Conservation (phyloP, 2,888 invertebrate species). For the Nymphalis c-album region DNA sequence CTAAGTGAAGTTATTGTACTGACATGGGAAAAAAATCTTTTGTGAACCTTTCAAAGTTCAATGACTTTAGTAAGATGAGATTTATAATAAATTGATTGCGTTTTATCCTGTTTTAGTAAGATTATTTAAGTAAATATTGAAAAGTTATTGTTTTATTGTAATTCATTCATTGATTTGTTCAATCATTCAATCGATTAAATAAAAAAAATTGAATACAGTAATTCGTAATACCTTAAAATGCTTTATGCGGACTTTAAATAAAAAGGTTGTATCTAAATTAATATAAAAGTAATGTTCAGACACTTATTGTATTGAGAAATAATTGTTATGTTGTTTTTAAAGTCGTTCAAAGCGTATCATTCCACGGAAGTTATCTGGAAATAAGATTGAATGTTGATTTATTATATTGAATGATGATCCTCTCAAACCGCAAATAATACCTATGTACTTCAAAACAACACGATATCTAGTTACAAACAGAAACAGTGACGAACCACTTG, state of each 20-base stretch:
- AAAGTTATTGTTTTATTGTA: not conserved
- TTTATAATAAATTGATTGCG: not conserved
- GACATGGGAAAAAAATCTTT: constrained; percentile 13
- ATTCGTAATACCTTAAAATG: no score
- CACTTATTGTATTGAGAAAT: no score
- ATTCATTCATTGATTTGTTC: no score
- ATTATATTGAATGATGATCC: not conserved
- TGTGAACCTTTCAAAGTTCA: constrained; percentile 15
- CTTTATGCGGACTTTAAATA: no score
- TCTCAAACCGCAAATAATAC: constrained; percentile 13
- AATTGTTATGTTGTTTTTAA: no score
- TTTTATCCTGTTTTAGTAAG: not conserved
- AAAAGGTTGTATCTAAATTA: no score
- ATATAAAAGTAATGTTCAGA: no score
- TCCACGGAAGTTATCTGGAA: no score
- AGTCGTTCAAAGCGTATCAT: no score
- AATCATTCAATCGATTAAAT: no score
- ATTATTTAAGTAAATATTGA: not conserved
- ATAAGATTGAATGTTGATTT: not conserved
- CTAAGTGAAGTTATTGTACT: constrained; percentile 15
- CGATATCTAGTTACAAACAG: not conserved
- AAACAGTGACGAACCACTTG: not conserved
- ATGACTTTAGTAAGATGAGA: constrained; percentile 15
- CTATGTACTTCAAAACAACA: not conserved
- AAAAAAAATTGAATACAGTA: no score